Evolutionary conservation across 2,888 invertebrate genomes (phyloP), one percentile per base, ranked within the genome.

Genomic region (Dryobota labecula): DNA sequence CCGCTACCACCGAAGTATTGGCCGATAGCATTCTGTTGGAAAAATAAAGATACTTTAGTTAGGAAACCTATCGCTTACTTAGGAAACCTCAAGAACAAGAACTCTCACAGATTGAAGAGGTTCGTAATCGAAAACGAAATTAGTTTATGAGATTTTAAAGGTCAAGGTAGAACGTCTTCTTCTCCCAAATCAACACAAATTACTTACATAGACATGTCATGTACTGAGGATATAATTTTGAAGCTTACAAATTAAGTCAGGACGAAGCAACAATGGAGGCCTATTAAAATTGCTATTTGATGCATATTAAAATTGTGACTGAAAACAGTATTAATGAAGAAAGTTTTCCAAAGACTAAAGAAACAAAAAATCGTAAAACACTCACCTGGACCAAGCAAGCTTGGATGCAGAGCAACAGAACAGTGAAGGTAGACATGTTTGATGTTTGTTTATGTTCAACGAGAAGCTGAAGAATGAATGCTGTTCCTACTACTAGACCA

Each of bases 321-420:
- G 1, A 30, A 30, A 18, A 53, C 7, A 38, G 13, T 38, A 38
- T 38, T 38, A 1, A 38, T 38, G 38, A 20, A 13, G n/a, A 9
- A 18, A 45, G 38, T 13, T 13, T 38, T 11, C 13, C 11, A 38
- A 58, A 58, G 1, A 5, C 13, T 5, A 56, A 2, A 27, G 18
- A 2, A 43, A 24, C 1, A 2, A 18, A 1, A 43, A 20, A 18
- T 43, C 18, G 0, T 13, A 36, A 33, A 56, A n/a, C 20, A 33
- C 65, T 65, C 13, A 65, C 65, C 65, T 66, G 65, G 5, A 33
- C 65, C 41, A 65, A 65, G 33, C 66, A 41, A 49, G 30, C 60
- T 61, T 61, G 60, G 30, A 49, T 49, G 30, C 60, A 61, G 49
- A 61, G 49, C 2, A 43, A 20, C 30, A 65, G 66, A 65, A 65